phyloP scores from a whole-genome alignment of 2,113 vertebrate species.

The Daphoenositta chrysoptera region DNA sequence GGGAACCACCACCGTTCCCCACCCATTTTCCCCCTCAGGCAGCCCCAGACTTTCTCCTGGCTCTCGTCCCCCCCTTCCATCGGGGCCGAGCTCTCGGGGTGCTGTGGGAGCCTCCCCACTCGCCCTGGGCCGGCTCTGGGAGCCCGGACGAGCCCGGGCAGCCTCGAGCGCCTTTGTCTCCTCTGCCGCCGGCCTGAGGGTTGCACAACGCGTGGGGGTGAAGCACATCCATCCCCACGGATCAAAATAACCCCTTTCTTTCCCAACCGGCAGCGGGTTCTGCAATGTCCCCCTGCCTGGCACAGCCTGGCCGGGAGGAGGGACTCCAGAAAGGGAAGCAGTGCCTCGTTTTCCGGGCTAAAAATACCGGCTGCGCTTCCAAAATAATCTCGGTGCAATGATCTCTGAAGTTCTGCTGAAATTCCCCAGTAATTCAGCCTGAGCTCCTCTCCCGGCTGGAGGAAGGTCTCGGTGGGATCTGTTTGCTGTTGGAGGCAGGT shows the following conservation, averaged over 20 bases:
- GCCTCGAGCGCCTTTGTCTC: not conserved
- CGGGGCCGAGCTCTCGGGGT: rapidly evolving
- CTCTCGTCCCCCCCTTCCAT: rapidly evolving
- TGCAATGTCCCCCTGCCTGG: not conserved
- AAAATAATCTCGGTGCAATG: not conserved
- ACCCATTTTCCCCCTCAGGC: not conserved
- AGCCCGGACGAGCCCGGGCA: not conserved
- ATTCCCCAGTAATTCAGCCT: rapidly evolving
- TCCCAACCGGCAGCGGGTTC: not conserved
- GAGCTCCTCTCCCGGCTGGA: not conserved
- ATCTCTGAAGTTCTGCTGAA: not conserved
- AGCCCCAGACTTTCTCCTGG: not conserved
- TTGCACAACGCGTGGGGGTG: not conserved
- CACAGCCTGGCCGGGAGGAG: not conserved
- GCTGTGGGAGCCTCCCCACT: not conserved
- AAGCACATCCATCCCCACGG: not conserved
- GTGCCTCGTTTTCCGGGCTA: not conserved
- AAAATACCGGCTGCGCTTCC: not conserved
- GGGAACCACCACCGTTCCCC: rapidly evolving
- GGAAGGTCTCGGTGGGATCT: not conserved
- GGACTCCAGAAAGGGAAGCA: not conserved
- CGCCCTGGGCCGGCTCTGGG: not conserved
- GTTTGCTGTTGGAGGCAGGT: not conserved
- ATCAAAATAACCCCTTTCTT: conserved; percentile 6
- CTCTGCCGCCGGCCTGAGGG: not conserved